Evolutionary conservation across 2,888 invertebrate species (phyloP).

Genomic region (Tuberolachnus salignus): DNA sequence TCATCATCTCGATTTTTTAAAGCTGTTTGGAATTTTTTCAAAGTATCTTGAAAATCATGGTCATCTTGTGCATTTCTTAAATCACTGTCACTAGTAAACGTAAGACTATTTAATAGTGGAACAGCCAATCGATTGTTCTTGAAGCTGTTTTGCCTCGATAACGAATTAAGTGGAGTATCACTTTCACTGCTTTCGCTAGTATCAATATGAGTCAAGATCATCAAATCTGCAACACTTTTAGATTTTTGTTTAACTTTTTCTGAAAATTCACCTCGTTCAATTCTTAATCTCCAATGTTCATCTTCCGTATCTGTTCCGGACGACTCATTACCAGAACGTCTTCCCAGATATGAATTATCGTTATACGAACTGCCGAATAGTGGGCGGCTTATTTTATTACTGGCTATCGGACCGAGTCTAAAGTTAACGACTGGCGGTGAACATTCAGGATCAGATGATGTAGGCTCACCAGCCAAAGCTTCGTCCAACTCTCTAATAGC

Average conservation of each 20-base stretch:
- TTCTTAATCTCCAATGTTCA: conserved; percentile 69
- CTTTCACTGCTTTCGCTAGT: conserved; percentile 68
- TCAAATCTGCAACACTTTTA: conserved; percentile 71
- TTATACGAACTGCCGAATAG: conserved; percentile 39
- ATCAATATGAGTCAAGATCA: conserved; percentile 73
- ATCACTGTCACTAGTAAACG: conserved; percentile 68
- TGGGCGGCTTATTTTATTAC: conserved; percentile 50
- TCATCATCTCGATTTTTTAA: conserved; percentile 60
- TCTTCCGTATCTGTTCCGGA: conserved; percentile 71
- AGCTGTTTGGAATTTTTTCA: conserved; percentile 63
- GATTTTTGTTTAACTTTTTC: conserved; percentile 72
- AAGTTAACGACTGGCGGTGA: conserved; percentile 61
- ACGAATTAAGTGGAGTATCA: conserved; percentile 60
- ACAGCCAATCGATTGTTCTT: conserved; percentile 60
- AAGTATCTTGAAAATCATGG: conserved; percentile 67
- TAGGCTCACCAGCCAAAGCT: conserved; percentile 63
- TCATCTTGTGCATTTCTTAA: conserved; percentile 65
- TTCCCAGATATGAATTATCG: conserved; percentile 30
- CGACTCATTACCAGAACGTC: conserved; percentile 59
- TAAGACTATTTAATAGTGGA: conserved; percentile 60
- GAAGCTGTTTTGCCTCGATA: conserved; percentile 59
- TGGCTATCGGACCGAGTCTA: conserved; percentile 62
- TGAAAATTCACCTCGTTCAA: conserved; percentile 66
- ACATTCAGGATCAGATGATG: conserved; percentile 47
- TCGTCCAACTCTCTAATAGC: conserved; percentile 72